A percentile compares a stretch with the other conserved stretches of the same genome.
Evolutionary conservation across 1,140 invertebrate species (phyloP).

Genomic region (Oncopeltus fasciatus): DNA sequence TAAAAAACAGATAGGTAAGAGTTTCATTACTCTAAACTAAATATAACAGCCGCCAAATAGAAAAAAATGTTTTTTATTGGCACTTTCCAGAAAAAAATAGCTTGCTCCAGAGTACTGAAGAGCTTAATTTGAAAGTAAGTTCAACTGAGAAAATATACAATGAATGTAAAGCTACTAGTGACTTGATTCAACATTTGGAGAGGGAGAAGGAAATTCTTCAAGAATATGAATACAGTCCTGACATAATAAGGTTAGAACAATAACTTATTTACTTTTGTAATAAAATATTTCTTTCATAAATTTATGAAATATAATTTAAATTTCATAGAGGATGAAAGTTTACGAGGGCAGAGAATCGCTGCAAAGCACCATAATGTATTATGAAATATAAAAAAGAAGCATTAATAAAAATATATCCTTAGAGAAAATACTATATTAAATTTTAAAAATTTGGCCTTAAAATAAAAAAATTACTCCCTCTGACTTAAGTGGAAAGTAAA

Average conservation of each 20-base stretch:
- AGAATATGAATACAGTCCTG: not conserved
- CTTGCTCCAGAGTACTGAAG: not conserved
- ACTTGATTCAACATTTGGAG: not conserved
- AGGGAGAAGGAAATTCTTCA: not conserved
- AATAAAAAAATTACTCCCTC: too few species aligned
- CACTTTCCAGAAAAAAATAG: not conserved
- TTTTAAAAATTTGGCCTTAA: too few species aligned
- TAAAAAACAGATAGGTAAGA: not conserved
- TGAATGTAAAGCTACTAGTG: not conserved
- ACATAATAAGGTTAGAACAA: not conserved
- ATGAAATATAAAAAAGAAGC: not conserved
- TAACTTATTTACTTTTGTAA: not conserved
- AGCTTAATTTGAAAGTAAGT: not conserved
- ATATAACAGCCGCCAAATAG: not conserved
- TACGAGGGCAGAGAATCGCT: not conserved
- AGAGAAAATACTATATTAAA: not conserved
- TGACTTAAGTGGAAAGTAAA: too few species aligned
- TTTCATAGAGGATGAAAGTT: not conserved
- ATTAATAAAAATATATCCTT: not conserved
- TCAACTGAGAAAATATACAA: not conserved
- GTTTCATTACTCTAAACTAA: not conserved
- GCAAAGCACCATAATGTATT: not conserved
- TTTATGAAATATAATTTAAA: not conserved
- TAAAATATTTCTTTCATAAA: not conserved
- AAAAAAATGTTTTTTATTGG: not conserved